These are phyloP conservation scores for Heliconius cydno DNA, from an alignment of 2,888 invertebrate genomes.

Conservation along the genomic window DNA sequence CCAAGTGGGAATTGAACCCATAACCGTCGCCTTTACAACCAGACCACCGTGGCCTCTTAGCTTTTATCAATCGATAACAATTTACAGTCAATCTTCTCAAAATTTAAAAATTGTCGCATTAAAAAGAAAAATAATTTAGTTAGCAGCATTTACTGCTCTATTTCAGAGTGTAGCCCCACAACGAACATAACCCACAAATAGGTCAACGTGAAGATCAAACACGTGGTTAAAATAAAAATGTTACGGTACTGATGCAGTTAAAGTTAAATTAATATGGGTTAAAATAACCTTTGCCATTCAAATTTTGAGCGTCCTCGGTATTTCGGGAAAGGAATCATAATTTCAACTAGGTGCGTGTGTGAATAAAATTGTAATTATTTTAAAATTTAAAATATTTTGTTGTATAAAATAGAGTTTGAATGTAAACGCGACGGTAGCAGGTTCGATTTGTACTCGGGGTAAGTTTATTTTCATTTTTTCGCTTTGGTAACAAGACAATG, in stretches of 20 bases:
- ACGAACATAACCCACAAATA: constrained; percentile 17
- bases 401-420: neutral
- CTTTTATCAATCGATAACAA: too few relatives aligned
- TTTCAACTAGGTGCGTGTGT: neutral
- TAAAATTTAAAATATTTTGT: neutral
- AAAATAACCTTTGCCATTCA: neutral
- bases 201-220: constrained; percentile 26
- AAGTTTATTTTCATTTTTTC: too few relatives aligned
- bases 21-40: neutral
- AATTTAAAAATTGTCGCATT: neutral
- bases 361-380: neutral
- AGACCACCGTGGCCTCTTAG: too few relatives aligned
- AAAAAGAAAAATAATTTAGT: neutral
- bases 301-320: neutral
- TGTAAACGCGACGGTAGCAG: too few relatives aligned
- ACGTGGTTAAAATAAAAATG: constrained; percentile 19
- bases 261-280: constrained; percentile 15
- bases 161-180: neutral
- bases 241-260: neutral
- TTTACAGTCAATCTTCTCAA: neutral
- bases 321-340: neutral
- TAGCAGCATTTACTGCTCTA: constrained; percentile 1
- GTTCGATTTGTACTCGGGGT: too few relatives aligned
- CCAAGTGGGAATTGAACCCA: neutral
- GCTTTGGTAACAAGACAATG: too few relatives aligned